A percentile compares a stretch with the other conserved stretches of the same genome.
Evolutionary conservation across 2,797 vertebrate genomes (phyloP).

Genomic region (Pseudochromis fuscus): DNA sequence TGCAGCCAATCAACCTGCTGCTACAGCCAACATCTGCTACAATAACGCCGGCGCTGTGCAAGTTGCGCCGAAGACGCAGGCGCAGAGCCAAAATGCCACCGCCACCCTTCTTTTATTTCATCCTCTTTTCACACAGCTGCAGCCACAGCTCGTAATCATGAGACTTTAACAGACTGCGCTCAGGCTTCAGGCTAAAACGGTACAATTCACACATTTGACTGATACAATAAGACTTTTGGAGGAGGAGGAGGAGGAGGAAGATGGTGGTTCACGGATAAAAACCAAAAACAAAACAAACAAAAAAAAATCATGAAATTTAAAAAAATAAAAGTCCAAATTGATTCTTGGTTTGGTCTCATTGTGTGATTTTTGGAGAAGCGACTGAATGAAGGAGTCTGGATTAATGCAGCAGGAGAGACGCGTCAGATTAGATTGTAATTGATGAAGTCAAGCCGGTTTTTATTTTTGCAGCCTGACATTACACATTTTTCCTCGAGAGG

Average conservation of each 20-base stretch:
- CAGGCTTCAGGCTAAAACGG: background rate
- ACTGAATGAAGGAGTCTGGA: background rate
- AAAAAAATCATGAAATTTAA: background rate
- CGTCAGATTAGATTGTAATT: too few relatives aligned
- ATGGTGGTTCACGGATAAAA: background rate
- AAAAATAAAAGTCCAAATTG: too few relatives aligned
- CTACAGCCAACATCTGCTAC: slow-evolving; percentile 28
- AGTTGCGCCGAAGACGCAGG: background rate
- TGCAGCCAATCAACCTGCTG: slow-evolving; percentile 5
- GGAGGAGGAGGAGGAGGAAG: background rate
- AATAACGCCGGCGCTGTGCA: slow-evolving; percentile 1
- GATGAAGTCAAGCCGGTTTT: too few relatives aligned
- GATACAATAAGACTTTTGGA: slow-evolving; percentile 1
- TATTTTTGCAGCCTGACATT: background rate
- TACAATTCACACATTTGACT: background rate
- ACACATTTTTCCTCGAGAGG: background rate
- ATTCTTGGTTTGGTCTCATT: background rate
- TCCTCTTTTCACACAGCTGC: slow-evolving; percentile 24
- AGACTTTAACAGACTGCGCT: background rate
- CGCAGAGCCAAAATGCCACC: slow-evolving; percentile 12
- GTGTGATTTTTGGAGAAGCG: background rate
- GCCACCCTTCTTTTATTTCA: slow-evolving; percentile 19
- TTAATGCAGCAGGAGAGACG: too few relatives aligned
- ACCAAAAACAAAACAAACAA: too few relatives aligned
- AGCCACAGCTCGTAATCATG: slow-evolving; percentile 28